Evolutionary conservation across 2,888 invertebrate genomes (phyloP), one percentile per base, ranked within the genome.

Genomic region (Parasteatoda lunata): DNA sequence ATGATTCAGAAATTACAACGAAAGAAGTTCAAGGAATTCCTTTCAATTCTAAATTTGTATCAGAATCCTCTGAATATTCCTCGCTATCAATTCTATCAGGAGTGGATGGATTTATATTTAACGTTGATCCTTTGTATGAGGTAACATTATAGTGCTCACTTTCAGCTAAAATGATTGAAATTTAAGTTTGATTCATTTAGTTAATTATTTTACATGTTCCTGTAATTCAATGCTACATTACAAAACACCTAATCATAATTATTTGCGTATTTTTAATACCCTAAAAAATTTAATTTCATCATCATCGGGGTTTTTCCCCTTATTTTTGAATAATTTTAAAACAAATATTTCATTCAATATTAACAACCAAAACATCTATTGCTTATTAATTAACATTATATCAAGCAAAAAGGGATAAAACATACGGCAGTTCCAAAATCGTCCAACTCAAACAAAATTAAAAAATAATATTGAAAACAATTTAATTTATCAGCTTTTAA

Each of bases 21-120:
- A 89, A 84, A 66, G 84, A 89, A 73, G 91, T 91, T 82, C 89
- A 91, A 66, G 91, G 91, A 78, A 88, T 91, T 75, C 90, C 90
- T 8, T 91, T 92, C 88, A 90, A 92, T 81, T 92, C 92, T 8
- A 89, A 90, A 75, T 91, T 92, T 89, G 91, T 91, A 13, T 89
- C 89, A 30, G 91, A 92, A 54, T 89, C 90, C 15, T 87, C 90
- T 0, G 89, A 90, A 15, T 91, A 90, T 77, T 72, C 88, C 6
- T 83, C 88, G 49, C 66, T 92, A n/a, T 77, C 90, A 45, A 81
- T 89, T 7, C 89, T 91, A 83, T 90, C 91, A 47, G 92, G 92
- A 15, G 91, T 92, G 48, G 92, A 92, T 90, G 92, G 92, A n/a
- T 92, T 92, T 89, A 89, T 90, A 3, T 89, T 92, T 87, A 91